Percentiles rank a stretch among this genome's conserved stretches.
phyloP scores from a whole-genome alignment of 2,797 vertebrate species.

The Cichlasoma orientale region DNA sequence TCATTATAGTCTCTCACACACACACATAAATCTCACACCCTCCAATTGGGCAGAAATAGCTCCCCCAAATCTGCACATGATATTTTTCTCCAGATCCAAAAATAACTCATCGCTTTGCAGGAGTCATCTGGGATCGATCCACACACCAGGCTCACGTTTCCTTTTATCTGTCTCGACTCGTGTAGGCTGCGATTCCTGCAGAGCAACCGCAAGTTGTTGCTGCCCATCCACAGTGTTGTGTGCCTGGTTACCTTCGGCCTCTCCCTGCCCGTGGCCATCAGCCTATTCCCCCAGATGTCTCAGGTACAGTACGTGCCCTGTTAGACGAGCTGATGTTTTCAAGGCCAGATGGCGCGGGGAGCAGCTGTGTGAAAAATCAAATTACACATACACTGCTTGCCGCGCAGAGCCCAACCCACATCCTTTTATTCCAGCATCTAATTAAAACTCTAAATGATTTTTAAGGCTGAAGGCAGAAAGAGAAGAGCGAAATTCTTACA shows the following conservation, averaged over 20 bases:
- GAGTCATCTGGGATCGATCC: slow-evolving; percentile 43
- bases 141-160: slow-evolving; percentile 18
- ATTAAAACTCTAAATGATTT: slow-evolving; percentile 34
- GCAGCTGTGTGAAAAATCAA: slow-evolving; percentile 60
- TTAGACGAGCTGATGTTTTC: slow-evolving; percentile 15
- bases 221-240: slow-evolving; percentile 94
- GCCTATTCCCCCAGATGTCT: slow-evolving; percentile 98
- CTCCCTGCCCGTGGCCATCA: slow-evolving; percentile 97
- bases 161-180: slow-evolving; percentile 32
- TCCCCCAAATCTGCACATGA: slow-evolving; percentile 24
- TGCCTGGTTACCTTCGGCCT: slow-evolving; percentile 95
- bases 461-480: slow-evolving; percentile 1
- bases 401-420: slow-evolving; percentile 20
- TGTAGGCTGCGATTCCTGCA: slow-evolving; percentile 88
- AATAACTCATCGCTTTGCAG: slow-evolving; percentile 44
- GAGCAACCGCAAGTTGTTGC: slow-evolving; percentile 86
- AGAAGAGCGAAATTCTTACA: slow-evolving; percentile 9
- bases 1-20: slow-evolving; percentile 5
- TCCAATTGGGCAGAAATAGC: slow-evolving; percentile 32
- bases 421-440: slow-evolving; percentile 17
- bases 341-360: slow-evolving; percentile 51
- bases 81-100: slow-evolving; percentile 41
- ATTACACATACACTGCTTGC: slow-evolving; percentile 61
- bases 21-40: slow-evolving; percentile 26
- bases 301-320: slow-evolving; percentile 80